phyloP scores from a whole-genome alignment of 2,797 vertebrate genomes.

The Lithobates sylvaticus region DNA sequence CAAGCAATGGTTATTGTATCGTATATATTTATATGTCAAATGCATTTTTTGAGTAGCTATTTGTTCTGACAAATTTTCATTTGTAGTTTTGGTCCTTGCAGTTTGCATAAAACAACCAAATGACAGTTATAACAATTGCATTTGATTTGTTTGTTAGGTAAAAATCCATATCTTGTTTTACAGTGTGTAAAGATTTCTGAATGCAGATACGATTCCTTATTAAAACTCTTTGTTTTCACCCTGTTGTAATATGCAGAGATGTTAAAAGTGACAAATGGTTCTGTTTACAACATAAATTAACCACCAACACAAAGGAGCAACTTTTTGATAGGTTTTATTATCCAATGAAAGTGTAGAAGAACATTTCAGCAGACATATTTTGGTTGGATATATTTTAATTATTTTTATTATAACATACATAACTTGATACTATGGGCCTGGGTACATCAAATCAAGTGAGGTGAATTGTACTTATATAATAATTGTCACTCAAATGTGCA shows the following conservation, averaged over 20 bases:
- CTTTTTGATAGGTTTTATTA: conserved; percentile 10
- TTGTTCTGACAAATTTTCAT: too few species aligned
- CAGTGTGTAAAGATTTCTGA: neutral
- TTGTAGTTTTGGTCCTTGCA: too few species aligned
- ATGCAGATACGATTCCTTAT: conserved; percentile 3
- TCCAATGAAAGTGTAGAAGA: conserved; percentile 9
- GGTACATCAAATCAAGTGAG: too few species aligned
- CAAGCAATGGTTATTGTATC: too few species aligned
- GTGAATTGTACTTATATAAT: too few species aligned
- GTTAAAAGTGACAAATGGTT: conserved; percentile 24
- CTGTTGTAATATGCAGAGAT: neutral
- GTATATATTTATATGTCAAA: too few species aligned
- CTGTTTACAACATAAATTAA: conserved; percentile 31
- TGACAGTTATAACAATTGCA: neutral
- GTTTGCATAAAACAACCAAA: too few species aligned
- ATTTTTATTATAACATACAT: neutral
- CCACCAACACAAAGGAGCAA: conserved; percentile 6
- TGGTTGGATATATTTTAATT: neutral
- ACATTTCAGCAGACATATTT: neutral
- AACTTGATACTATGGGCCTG: neutral
- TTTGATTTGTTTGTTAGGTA: neutral
- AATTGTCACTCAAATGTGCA: too few species aligned
- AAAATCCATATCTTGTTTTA: neutral
- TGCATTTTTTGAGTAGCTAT: too few species aligned
- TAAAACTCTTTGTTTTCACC: conserved; percentile 9